Evolutionary conservation across 2,113 vertebrate species (phyloP).

Genomic region (Oplegnathus fasciatus): DNA sequence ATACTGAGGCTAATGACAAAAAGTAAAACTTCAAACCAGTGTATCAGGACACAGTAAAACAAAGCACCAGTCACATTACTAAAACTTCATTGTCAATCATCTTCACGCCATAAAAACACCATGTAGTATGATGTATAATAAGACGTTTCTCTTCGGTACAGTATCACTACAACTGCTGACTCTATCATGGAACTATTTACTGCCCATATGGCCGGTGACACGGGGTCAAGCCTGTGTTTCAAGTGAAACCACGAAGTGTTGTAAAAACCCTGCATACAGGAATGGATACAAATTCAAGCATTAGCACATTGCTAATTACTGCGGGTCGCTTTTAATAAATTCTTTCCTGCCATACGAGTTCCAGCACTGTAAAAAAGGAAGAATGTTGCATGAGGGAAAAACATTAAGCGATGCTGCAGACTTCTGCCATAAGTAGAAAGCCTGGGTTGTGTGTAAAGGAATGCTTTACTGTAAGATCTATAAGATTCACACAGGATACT

Average conservation of each 20-base stretch:
- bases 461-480: conserved; percentile 22
- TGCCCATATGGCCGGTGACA: conserved; percentile 83
- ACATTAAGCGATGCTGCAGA: conserved; percentile 57
- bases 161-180: conserved; percentile 70
- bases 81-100: conserved; percentile 25
- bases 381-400: conserved; percentile 63
- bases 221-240: conserved; percentile 80
- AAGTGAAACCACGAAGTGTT: conserved; percentile 77
- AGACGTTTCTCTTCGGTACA: conserved; percentile 45
- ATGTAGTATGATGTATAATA: conserved; percentile 15
- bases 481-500: conserved; percentile 23
- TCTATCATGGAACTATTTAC: conserved; percentile 83
- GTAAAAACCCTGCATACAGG: conserved; percentile 77
- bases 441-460: conserved; percentile 22
- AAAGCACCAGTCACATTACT: conserved; percentile 13
- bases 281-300: conserved; percentile 80
- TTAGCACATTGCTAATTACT: conserved; percentile 82
- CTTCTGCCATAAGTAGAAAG: conserved; percentile 25
- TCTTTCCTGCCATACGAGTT: conserved; percentile 76
- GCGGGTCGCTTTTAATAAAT: conserved; percentile 74
- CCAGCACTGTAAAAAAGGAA: conserved; percentile 64
- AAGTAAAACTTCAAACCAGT: background rate
- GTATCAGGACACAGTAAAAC: conserved; percentile 10
- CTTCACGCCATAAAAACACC: conserved; percentile 33
- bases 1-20: background rate